phyloP scores from a whole-genome alignment of 2,113 vertebrate genomes.

The Malurus melanocephalus region DNA sequence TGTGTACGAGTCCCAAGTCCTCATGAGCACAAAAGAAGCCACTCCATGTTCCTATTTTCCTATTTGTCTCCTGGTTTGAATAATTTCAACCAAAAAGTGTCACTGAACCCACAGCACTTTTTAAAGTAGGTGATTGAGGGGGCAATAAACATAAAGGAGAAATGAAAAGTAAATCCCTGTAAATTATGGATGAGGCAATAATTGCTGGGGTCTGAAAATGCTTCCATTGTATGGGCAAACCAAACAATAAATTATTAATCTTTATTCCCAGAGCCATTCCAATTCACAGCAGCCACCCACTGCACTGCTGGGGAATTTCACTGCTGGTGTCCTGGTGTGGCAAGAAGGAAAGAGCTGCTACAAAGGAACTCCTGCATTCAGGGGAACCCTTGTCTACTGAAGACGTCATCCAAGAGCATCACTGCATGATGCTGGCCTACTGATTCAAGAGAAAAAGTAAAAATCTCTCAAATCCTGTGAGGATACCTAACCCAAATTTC shows the following conservation, averaged over 20 bases:
- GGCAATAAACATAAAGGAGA: neutral
- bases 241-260: neutral
- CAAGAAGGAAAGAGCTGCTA: neutral
- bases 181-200: neutral
- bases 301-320: neutral
- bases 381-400: neutral
- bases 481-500: neutral
- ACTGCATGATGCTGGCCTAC: neutral
- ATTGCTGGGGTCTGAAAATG: neutral
- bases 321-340: neutral
- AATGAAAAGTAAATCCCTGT: neutral
- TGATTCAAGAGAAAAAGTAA: neutral
- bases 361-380: neutral
- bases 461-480: neutral
- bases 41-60: neutral
- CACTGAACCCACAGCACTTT: neutral
- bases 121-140: neutral
- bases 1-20: rapidly evolving
- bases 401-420: neutral
- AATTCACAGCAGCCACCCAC: neutral
- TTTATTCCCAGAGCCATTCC: neutral
- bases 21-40: neutral
- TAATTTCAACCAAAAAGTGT: neutral
- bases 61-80: neutral
- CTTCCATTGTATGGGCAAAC: neutral